Percentiles rank a stretch among this genome's conserved stretches.
These are phyloP conservation scores for Eurystomus gularis DNA, from an alignment of 2,113 vertebrate species.

Conservation along the genomic window DNA sequence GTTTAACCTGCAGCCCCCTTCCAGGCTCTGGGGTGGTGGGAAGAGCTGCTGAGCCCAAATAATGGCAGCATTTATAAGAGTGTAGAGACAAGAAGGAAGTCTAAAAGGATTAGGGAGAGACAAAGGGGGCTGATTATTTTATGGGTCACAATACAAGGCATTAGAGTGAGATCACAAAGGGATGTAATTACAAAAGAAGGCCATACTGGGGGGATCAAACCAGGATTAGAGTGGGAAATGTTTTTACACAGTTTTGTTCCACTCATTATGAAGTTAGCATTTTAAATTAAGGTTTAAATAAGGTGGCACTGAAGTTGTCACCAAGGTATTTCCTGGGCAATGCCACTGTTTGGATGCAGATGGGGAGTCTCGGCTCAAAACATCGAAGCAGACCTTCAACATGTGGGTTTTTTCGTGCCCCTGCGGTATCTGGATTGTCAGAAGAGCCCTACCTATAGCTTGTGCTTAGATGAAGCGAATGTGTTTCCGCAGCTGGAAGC, in stretches of 20 bases:
- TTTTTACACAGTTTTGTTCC: conserved; percentile 71
- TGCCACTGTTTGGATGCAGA: conserved; percentile 25
- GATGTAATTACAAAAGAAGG: conserved; percentile 75
- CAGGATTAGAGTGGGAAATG: conserved; percentile 68
- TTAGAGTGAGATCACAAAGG: conserved; percentile 72
- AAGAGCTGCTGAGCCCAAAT: conserved; percentile 70
- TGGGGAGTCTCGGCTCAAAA: neutral
- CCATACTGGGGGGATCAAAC: conserved; percentile 66
- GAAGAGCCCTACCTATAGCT: neutral
- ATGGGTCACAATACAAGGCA: conserved; percentile 75
- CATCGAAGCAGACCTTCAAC: neutral
- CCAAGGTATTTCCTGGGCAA: conserved; percentile 44
- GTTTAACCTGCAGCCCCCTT: conserved; percentile 66
- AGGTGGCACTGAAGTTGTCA: conserved; percentile 63
- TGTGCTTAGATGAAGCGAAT: neutral
- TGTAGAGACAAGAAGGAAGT: conserved; percentile 70
- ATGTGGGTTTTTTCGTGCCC: neutral
- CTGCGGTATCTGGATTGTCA: neutral
- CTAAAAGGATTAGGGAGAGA: conserved; percentile 74
- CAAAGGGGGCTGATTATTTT: conserved; percentile 73
- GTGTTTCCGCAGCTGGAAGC: neutral
- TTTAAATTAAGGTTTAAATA: conserved; percentile 68
- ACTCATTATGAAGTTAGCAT: conserved; percentile 72
- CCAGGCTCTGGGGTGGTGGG: conserved; percentile 61
- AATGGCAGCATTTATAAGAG: conserved; percentile 71